Evolutionary conservation across 2,888 invertebrate genomes (phyloP), one percentile per base, ranked within the genome.

Genomic region (Latrodectus hesperus): DNA sequence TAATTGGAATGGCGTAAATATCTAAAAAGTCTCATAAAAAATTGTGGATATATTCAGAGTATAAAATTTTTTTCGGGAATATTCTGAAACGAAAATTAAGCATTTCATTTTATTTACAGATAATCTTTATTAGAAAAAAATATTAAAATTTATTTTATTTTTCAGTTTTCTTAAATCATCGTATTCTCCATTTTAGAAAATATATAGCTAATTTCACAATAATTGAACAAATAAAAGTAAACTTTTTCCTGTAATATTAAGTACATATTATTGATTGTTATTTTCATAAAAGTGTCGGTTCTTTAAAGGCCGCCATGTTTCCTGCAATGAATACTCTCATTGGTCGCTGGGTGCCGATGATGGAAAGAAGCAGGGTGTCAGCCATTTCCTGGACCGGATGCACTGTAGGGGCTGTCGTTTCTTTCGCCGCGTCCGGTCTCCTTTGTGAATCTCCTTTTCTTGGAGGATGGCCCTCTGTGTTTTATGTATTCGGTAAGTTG

Each of bases 371-470:
- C 9, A 94, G 95, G 0, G 93, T 96, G 81, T 96, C 96, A 0
- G 96, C 96, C 0, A 94, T 96, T 89, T 96, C 96, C 0, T 96
- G 96, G 93, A 96, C 96, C 71, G 97, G 97, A 55, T 96, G 96
- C 91, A 96, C 96, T 92, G 95, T 95, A 0, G 97, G 97, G 38
- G 96, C 96, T 0, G 96, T 96, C 0, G 94, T 96, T 9, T 95
- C 96, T 0, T 95, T 97, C 95, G 96, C 96, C 0, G 92, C 95
- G 0, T 95, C 95, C 84, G 96, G 96, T 0, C 91, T 95, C 53
- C 93, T 97, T 80, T 95, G 96, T 0, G 93, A 95, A 55, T 94
- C 95, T 8, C 96, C 96, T 64, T 88, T 89, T 96, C 96, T 96
- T 94, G 95, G 89, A 60, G 90, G 89, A 10, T 90, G 90, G 90